These are phyloP conservation scores for Epinotia brunnichana DNA, from an alignment of 2,888 invertebrate genomes.

Conservation along the genomic window DNA sequence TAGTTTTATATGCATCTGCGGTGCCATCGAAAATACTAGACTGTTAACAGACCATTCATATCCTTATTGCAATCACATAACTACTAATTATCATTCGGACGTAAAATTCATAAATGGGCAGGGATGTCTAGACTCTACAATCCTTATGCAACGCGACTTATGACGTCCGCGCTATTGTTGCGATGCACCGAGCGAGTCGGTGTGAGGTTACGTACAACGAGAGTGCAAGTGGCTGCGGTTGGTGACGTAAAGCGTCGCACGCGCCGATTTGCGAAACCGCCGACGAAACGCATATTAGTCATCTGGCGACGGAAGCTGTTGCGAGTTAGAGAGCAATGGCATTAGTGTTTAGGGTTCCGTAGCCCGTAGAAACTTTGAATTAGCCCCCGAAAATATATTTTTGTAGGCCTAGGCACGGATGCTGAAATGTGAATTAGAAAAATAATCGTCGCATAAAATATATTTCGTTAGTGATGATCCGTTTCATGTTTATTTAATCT, in stretches of 20 bases:
- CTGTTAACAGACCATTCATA: neutral
- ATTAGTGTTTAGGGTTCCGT: slow-evolving; percentile 13
- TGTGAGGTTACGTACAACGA: slow-evolving; percentile 1
- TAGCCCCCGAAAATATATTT: too few species aligned
- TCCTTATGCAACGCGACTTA: slow-evolving; percentile 26
- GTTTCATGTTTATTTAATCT: too few species aligned
- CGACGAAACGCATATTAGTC: slow-evolving; percentile 21
- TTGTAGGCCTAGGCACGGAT: too few species aligned
- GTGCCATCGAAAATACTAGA: neutral
- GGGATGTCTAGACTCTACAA: slow-evolving; percentile 30
- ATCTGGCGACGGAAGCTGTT: slow-evolving; percentile 22
- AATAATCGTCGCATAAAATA: too few species aligned
- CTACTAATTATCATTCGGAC: neutral
- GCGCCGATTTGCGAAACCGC: slow-evolving; percentile 24
- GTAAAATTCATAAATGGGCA: slow-evolving; percentile 14
- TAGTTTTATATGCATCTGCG: neutral
- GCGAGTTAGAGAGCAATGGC: slow-evolving; percentile 10
- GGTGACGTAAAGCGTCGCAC: slow-evolving; percentile 18
- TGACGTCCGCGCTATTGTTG: slow-evolving; percentile 30
- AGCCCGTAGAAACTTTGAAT: neutral
- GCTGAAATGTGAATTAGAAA: too few species aligned
- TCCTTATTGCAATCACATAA: neutral
- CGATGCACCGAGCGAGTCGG: slow-evolving; percentile 18
- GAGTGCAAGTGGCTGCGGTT: slow-evolving; percentile 27
- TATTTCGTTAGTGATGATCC: too few species aligned